These are phyloP conservation scores for Petroica traversi DNA, from an alignment of 2,113 vertebrate genomes.

Conservation along the genomic window DNA sequence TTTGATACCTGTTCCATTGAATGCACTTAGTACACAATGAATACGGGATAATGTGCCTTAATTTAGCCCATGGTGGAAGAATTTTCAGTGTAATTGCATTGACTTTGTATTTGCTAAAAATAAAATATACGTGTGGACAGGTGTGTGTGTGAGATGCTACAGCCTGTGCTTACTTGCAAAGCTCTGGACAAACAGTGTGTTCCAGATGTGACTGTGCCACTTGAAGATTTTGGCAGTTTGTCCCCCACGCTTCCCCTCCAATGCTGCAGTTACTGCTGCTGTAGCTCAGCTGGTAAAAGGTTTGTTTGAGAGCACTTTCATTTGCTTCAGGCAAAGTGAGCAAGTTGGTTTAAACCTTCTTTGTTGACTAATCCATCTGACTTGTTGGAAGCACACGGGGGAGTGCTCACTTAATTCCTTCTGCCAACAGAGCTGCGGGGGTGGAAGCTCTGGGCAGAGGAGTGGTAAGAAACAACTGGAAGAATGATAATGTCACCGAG, in stretches of 20 bases:
- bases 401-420: neutral
- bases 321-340: constrained; percentile 3
- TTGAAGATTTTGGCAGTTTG: neutral
- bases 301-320: neutral
- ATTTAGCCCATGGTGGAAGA: neutral
- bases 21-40: rapidly evolving
- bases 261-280: neutral
- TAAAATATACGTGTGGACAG: rapidly evolving
- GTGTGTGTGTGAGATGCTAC: neutral
- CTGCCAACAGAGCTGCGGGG: constrained; percentile 32
- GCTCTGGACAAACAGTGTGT: neutral
- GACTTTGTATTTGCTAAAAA: neutral
- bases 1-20: neutral
- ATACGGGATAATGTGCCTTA: neutral
- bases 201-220: neutral
- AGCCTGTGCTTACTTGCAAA: neutral
- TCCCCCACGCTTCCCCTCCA: rapidly evolving
- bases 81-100: neutral
- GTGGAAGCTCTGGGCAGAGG: neutral
- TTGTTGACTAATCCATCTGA: constrained; percentile 37
- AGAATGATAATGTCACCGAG: neutral
- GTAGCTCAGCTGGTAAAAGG: neutral
- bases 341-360: constrained; percentile 27
- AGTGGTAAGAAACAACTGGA: neutral
- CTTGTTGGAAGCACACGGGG: neutral